Percentiles rank a stretch among this genome's conserved stretches.
Conservation (phyloP, 2,888 invertebrate species). For the Macrosiphum euphorbiae region DNA sequence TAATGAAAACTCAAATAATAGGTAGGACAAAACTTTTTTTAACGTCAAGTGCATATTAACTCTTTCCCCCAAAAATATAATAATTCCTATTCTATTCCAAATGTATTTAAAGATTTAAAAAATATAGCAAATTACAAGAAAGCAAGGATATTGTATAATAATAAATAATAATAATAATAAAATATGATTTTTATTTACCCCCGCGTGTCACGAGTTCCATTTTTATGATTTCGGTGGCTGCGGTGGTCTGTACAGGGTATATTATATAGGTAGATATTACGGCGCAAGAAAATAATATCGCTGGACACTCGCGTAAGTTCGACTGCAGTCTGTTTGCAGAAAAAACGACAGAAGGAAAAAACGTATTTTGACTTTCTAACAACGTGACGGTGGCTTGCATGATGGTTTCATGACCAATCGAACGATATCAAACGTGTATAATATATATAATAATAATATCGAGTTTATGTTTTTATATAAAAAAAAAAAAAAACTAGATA, state of each 20-base stretch:
- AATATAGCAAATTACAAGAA: not conserved
- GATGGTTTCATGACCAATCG: slow-evolving; percentile 49
- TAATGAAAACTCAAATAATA: not conserved
- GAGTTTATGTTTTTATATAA: not conserved
- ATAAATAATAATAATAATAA: not conserved
- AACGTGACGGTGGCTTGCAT: slow-evolving; percentile 18
- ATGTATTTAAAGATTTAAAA: not conserved
- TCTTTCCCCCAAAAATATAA: not conserved
- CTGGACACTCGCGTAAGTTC: not conserved
- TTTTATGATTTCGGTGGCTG: not conserved
- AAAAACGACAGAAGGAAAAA: not conserved
- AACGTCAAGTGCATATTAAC: not conserved
- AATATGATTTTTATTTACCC: slow-evolving; percentile 31
- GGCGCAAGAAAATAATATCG: not conserved
- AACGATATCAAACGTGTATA: not conserved
- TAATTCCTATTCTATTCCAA: not conserved
- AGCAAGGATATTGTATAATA: not conserved
- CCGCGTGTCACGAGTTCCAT: slow-evolving; percentile 31
- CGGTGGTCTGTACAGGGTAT: not conserved
- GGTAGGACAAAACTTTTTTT: not conserved
- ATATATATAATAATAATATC: slow-evolving; percentile 14
- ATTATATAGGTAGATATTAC: not conserved
- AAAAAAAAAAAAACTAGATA: not conserved
- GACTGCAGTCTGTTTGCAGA: not conserved
- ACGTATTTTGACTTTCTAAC: slow-evolving; percentile 37